Conservation (phyloP, 2,797 vertebrate species). For the Anguilla obscura region DNA sequence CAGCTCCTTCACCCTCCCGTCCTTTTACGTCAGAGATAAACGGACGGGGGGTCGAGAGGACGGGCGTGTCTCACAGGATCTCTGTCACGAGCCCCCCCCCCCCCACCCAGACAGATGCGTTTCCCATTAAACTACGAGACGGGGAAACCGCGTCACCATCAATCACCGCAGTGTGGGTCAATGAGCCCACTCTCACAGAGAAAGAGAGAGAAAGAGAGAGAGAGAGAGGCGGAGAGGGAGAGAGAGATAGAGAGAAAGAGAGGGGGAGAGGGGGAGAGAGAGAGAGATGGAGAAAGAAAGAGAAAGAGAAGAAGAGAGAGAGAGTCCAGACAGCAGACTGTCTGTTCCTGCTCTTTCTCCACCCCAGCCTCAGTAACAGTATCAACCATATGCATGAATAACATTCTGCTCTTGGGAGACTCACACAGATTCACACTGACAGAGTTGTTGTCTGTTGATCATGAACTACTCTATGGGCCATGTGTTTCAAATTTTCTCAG, state of each 20-base stretch:
- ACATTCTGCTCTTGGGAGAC: background rate
- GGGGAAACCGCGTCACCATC: background rate
- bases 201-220: background rate
- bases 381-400: background rate
- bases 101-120: background rate
- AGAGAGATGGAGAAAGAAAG: background rate
- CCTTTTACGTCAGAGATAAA: background rate
- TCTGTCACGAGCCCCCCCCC: background rate
- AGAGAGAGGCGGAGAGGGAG: background rate
- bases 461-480: background rate
- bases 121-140: background rate
- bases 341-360: background rate
- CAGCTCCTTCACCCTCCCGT: background rate
- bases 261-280: slow-evolving; percentile 27
- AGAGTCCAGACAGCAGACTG: background rate
- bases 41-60: background rate
- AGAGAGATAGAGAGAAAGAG: slow-evolving; percentile 23
- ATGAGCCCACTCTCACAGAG: background rate
- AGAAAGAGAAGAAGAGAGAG: background rate
- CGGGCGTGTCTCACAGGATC: background rate
- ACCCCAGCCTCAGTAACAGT: background rate
- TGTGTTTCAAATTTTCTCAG: background rate
- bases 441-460: background rate
- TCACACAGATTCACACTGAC: background rate
- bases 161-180: background rate